Base-by-base conservation (phyloP, 1,140 invertebrate genomes). In the Tetraneura akinire region DNA sequence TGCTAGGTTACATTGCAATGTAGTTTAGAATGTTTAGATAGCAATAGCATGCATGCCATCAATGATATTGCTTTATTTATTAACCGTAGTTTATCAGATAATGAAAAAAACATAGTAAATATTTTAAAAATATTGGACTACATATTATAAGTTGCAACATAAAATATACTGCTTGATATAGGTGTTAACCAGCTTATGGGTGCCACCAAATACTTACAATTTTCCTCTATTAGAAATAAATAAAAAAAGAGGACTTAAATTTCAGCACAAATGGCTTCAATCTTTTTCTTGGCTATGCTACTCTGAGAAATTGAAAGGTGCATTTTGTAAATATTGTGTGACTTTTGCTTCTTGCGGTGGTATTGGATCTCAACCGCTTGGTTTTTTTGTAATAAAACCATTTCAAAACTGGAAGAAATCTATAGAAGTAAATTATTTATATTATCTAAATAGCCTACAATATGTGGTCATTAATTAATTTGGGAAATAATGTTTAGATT, bases 381-480 rank as follows among this genome's bases (percentile, higher is more conserved):
- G 29, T 10, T 9, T 0, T 62, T n/a, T 62, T 32, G 60, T 62
- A 8, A 0, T 62, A 62, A 62, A 8, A 62, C 60, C 60, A 8
- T 62, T 62, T 62, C 57, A 62, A 62, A 62, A 29, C 8, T 62
- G 57, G 57, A 62, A 62, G 26, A 62, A 62, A 62, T 3, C 57
- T 62, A 32, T 1, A 62, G 57, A 62, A 62, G 57, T 60, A 29
- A 6, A 16, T 1, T 60, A 16, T 14, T 4, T 60, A 60, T 53
- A 53, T n/a, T n/a, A n/a, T 32, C 13, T 14, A 29, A 29, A 29
- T 29, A 57, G 14, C 16, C 8, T n/a, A n/a, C n/a, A 8, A 62
- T 29, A 18, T 16, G 4, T 62, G 57, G 16, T 62, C 18, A 32
- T 0, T 32, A n/a, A n/a, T n/a, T n/a, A 29, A 62, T n/a, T 62